Conservation (phyloP, 1,140 invertebrate species). For the Ruditapes philippinarum region DNA sequence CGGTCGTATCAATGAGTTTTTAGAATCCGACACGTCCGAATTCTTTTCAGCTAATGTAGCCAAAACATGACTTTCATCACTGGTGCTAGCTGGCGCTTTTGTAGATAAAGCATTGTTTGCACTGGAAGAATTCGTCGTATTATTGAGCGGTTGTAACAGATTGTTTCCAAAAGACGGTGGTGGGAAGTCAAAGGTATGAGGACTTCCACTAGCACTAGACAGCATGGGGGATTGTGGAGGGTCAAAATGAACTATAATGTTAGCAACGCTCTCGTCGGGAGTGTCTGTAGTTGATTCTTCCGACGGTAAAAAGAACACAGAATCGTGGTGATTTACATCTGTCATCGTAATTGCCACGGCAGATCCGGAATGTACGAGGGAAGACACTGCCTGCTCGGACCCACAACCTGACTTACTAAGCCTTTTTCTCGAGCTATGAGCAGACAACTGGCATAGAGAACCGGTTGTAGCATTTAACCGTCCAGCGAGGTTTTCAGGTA, state of each 20-base stretch:
- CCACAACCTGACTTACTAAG: slow-evolving; percentile 66
- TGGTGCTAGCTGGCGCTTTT: slow-evolving; percentile 50
- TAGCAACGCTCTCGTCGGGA: slow-evolving; percentile 73
- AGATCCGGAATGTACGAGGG: slow-evolving; percentile 66
- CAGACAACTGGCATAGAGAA: slow-evolving; percentile 69
- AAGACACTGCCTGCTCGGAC: slow-evolving; percentile 63
- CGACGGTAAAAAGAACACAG: slow-evolving; percentile 62
- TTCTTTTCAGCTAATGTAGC: slow-evolving; percentile 27
- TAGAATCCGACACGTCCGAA: slow-evolving; percentile 44
- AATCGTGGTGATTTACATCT: slow-evolving; percentile 72
- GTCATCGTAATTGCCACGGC: slow-evolving; percentile 83
- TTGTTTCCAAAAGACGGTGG: slow-evolving; percentile 62
- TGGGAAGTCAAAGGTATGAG: slow-evolving; percentile 81
- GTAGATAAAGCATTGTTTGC: not conserved
- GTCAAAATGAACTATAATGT: slow-evolving; percentile 84
- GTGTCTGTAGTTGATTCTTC: slow-evolving; percentile 68
- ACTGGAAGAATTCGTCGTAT: slow-evolving; percentile 38
- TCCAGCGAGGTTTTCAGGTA: slow-evolving; percentile 83
- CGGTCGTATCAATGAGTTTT: slow-evolving; percentile 32
- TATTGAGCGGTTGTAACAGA: slow-evolving; percentile 59
- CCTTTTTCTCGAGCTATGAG: slow-evolving; percentile 57
- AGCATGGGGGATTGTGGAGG: slow-evolving; percentile 82
- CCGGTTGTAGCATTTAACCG: slow-evolving; percentile 70
- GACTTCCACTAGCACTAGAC: slow-evolving; percentile 81
- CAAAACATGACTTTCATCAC: not conserved